Evolutionary conservation across 1,140 invertebrate species (phyloP), one percentile per base, ranked within the genome.

Genomic region (Proales similis): DNA sequence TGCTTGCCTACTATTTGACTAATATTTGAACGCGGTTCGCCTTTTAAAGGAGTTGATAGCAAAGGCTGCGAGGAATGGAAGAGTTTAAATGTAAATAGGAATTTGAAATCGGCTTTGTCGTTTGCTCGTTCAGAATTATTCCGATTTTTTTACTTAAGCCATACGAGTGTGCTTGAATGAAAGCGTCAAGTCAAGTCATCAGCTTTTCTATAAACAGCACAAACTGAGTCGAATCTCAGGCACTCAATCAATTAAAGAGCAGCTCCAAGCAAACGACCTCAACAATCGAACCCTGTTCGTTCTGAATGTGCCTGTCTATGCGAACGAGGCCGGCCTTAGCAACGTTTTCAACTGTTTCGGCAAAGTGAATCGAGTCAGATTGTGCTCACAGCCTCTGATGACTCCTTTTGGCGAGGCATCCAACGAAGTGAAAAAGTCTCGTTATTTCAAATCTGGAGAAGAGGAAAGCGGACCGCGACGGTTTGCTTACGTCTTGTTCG

Each of bases 131-230:
- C 2, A 14, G 19, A 36, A 38, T 7, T n/a, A 19, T 20, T 14
- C 11, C 32, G 38, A 22, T 39, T 57, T 26, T 38, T 26, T 57
- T 9, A 36, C 14, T 42, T 7, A 7, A 57, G 51, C 14, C 5
- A 57, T 57, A 4, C 39, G 45, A 42, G 36, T 57, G 2, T 42
- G 45, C 27, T 39, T 42, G 27, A 39, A 57, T 14, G 11, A 57
- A 26, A n/a, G 22, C 9, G 17, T 26, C 6, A 12, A 42, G 32
- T 24, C 17, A 17, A 29, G 17, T 14, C 51, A 57, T 42, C 36
- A 57, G 39, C 30, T 57, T 26, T 57, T 42, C 19, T 57, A 57
- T 42, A 57, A 57, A 57, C 39, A 57, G 32, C 33, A 57, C 22
- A 39, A 42, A 22, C 19, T 57, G 19, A 14, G 17, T n/a, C n/a